Evolutionary conservation across 1,140 invertebrate genomes (phyloP), one percentile per base, ranked within the genome.

Genomic region (Macrocentrus cingulum): DNA sequence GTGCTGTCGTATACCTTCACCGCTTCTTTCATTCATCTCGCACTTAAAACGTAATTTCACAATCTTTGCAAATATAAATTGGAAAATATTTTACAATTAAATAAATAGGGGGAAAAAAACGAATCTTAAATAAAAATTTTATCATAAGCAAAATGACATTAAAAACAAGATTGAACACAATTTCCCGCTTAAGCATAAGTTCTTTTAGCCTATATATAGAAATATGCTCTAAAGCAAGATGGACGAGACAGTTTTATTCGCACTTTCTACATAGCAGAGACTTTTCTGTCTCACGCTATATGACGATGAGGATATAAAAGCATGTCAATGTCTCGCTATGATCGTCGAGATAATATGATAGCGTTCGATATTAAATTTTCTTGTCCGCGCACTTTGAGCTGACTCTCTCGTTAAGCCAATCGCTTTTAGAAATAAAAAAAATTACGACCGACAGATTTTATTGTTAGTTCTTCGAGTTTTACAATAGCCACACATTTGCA

Each of bases 141-240:
- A n/a, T n/a, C n/a, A n/a, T n/a, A n/a, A n/a, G n/a, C n/a, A n/a
- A n/a, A 46, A 22, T 29, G 25, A 5, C 4, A 29, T 29, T 29
- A 29, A 29, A 46, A 34, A 34, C 18, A 41, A 16, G 11, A n/a
- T n/a, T n/a, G 15, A 54, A 11, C 41, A 54, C 42, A 54, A 41
- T 56, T 56, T 56, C 46, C 36, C 42, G 42, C 22, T 56, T 56
- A 56, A 56, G 13, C 15, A n/a, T n/a, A n/a, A n/a, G n/a, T n/a
- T n/a, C n/a, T n/a, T n/a, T n/a, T n/a, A 32, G 23, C 18, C 23
- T 34, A 22, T 11, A 56, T 46, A 18, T 34, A 34, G 16, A 7
- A 29, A 56, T 34, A 19, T 32, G 13, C 15, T 46, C 20, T 13
- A 22, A 18, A 56, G 4, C n/a, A 36, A 46, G 25, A 45, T 36